A percentile compares a stretch with the other conserved stretches of the same genome.
phyloP scores from a whole-genome alignment of 2,797 vertebrate genomes.

The Erpetoichthys calabaricus region DNA sequence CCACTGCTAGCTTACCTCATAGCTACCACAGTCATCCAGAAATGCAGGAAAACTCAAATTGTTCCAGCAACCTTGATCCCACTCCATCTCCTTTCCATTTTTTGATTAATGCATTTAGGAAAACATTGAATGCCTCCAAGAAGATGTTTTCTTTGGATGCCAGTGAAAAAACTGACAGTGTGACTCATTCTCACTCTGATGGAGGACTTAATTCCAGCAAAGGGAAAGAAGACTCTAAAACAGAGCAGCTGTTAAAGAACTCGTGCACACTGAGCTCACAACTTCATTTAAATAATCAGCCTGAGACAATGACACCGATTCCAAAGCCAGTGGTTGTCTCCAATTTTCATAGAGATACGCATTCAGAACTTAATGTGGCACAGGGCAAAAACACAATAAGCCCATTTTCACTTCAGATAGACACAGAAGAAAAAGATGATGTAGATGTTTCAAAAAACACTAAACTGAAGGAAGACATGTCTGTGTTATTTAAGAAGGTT shows the following conservation, averaged over 20 bases:
- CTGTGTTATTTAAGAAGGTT: conserved; percentile 46
- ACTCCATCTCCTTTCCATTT: conserved; percentile 37
- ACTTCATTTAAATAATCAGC: too few relatives aligned
- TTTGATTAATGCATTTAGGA: conserved; percentile 38
- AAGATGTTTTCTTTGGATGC: conserved; percentile 18
- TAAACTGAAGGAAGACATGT: conserved; percentile 40
- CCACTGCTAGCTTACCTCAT: too few relatives aligned
- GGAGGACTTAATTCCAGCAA: too few relatives aligned
- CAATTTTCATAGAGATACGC: conserved; percentile 4
- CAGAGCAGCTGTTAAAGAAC: too few relatives aligned
- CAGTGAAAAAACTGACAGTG: background rate
- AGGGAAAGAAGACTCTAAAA: too few relatives aligned
- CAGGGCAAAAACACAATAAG: background rate
- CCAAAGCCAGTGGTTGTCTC: conserved; percentile 5
- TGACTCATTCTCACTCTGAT: too few relatives aligned
- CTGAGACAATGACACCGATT: background rate
- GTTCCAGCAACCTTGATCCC: background rate
- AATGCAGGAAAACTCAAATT: too few relatives aligned
- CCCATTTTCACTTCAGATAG: too few relatives aligned
- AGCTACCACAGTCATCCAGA: background rate
- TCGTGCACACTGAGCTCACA: too few relatives aligned
- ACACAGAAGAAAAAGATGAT: too few relatives aligned
- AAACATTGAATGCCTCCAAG: conserved; percentile 33
- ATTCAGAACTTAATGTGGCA: conserved; percentile 2
- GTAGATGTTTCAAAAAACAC: background rate